Base-by-base conservation (phyloP, 2,797 vertebrate genomes). In the Phylloscopus collybita region DNA sequence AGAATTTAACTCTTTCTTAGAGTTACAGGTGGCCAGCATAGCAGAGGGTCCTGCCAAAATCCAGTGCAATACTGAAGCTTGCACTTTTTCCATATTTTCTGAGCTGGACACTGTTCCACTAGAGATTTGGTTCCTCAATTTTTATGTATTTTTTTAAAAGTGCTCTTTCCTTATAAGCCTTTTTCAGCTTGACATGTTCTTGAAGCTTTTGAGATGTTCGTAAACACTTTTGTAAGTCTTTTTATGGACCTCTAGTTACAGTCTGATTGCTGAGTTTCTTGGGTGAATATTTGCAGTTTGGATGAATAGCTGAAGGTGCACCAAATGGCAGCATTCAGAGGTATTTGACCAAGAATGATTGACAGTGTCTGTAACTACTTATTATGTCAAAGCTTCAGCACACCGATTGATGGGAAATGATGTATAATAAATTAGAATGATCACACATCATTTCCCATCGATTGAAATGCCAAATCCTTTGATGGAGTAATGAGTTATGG, bases 401-500 rank as follows among this genome's bases (percentile, higher is more conserved):
- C 80, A 96, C 97, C 97, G 97, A 98, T 98, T 98, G 98, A 98
- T 98, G 98, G 97, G 97, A 98, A 98, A 98, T 98, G 98, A 98
- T 98, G 98, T 98, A 98, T 98, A 98, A 98, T 98, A 98, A 98
- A 98, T 98, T 98, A 98, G 98, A 98, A 98, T 98, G 98, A 98
- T 98, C 98, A 98, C 98, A 98, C 98, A 98, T 98, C 98, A 98
- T 98, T 98, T 98, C 98, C 98, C 98, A 98, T 98, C 98, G 98
- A 98, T 98, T 98, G 98, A 98, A 98, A 98, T 98, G 98, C 98
- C 98, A 98, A 98, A 98, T 98, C 96, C 97, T 98, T 96, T 98
- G 98, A 98, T 97, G 95, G 98, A 98, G 97, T 98, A 98, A 98
- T 98, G 98, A 98, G 97, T 98, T 98, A 98, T 97, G 97, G 97